phyloP scores from a whole-genome alignment of 2,113 vertebrate species.

The Microtus ochrogaster region DNA sequence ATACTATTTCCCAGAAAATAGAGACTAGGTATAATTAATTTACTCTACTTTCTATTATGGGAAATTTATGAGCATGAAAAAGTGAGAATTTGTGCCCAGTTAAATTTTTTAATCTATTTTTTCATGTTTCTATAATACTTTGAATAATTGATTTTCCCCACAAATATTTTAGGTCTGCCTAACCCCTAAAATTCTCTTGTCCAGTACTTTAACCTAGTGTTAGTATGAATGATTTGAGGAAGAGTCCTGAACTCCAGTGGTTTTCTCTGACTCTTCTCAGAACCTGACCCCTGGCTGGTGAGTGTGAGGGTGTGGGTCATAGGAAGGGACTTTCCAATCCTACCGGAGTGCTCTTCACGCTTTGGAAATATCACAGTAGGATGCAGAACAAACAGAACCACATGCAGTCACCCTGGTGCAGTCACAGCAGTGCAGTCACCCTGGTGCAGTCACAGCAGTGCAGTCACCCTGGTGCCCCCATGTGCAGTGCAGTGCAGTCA shows the following conservation, averaged over 20 bases:
- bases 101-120: neutral
- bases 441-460: too few relatives aligned
- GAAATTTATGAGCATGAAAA: constrained; percentile 4
- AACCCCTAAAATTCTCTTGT: neutral
- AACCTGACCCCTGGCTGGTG: neutral
- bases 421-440: neutral
- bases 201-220: too few relatives aligned
- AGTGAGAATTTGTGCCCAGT: neutral
- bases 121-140: neutral
- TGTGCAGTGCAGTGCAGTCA: too few relatives aligned
- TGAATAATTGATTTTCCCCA: neutral
- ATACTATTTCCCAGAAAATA: neutral
- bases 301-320: neutral
- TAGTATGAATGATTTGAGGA: neutral
- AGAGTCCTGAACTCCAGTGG: neutral
- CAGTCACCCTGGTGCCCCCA: too few relatives aligned
- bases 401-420: neutral
- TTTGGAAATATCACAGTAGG: neutral
- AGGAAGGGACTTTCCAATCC: neutral
- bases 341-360: neutral
- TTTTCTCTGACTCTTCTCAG: neutral
- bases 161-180: too few relatives aligned
- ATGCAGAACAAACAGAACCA: neutral
- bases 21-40: neutral
- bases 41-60: neutral